These are phyloP conservation scores for Rhinolophus ferrumequinum DNA, from an alignment of 2,113 vertebrate species.

Conservation along the genomic window DNA sequence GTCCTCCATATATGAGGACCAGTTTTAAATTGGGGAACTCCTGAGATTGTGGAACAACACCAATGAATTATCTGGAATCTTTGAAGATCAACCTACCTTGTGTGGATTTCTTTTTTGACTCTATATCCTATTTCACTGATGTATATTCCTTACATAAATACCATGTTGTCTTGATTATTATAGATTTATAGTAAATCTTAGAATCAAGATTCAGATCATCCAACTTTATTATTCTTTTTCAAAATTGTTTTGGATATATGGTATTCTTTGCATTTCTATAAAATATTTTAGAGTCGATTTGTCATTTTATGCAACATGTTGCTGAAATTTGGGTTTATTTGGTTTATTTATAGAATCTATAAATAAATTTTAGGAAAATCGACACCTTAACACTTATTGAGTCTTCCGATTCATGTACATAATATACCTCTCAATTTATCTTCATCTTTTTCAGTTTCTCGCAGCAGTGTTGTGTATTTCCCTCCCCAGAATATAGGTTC, in stretches of 20 bases:
- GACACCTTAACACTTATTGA: neutral
- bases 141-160: neutral
- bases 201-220: neutral
- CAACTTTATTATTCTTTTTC: neutral
- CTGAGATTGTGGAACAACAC: neutral
- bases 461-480: neutral
- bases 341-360: neutral
- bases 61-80: neutral
- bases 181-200: neutral
- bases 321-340: neutral
- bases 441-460: neutral
- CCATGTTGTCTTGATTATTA: neutral
- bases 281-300: neutral
- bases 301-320: neutral
- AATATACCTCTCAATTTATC: neutral
- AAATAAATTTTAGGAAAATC: neutral
- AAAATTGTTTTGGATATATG: neutral
- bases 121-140: neutral
- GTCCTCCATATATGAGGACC: accelerated
- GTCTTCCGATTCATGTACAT: neutral
- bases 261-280: neutral
- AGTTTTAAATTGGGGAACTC: neutral
- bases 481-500: neutral
- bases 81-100: neutral
- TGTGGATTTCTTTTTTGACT: neutral